Evolutionary conservation across 92 coral and sea anemone genomes (phyloP).

Genomic region (Pocillopora grandis): DNA sequence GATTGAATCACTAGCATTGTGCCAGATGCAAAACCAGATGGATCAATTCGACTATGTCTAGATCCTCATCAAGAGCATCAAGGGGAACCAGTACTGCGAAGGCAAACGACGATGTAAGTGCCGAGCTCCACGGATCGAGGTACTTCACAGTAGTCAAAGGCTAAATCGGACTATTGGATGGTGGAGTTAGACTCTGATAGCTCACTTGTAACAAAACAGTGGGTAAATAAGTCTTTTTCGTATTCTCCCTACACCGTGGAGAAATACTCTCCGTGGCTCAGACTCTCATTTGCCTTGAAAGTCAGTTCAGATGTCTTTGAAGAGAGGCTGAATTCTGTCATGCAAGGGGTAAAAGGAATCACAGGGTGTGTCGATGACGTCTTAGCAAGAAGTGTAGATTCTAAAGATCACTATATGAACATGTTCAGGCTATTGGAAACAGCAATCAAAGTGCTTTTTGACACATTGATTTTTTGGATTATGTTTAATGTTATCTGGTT

Average conservation of each 20-base stretch:
- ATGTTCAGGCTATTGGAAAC: slow-evolving; percentile 13
- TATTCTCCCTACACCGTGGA: not conserved
- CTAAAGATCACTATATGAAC: slow-evolving; percentile 10
- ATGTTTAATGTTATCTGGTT: too few species aligned
- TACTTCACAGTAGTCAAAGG: not conserved
- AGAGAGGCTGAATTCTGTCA: slow-evolving; percentile 8
- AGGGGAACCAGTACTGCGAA: not conserved
- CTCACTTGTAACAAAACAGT: not conserved
- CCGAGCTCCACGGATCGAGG: too few species aligned
- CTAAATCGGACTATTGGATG: not conserved
- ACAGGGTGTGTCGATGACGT: slow-evolving; percentile 10
- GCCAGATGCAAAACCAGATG: slow-evolving; percentile 28
- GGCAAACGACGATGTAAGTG: not conserved
- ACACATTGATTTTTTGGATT: too few species aligned
- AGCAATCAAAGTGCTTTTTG: not conserved
- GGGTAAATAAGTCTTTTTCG: too few species aligned
- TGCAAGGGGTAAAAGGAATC: slow-evolving; percentile 4
- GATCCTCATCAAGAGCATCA: slow-evolving; percentile 44
- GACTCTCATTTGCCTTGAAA: not conserved
- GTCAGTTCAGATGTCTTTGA: slow-evolving; percentile 24
- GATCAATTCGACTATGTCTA: slow-evolving; percentile 63
- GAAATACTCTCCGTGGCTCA: slow-evolving; percentile 6
- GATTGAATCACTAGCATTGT: slow-evolving; percentile 7
- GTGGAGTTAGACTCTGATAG: not conserved
- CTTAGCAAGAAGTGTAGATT: slow-evolving; percentile 10